Percentiles rank a stretch among this genome's conserved stretches.
Conservation (phyloP, 2,797 vertebrate genomes). For the Sebastes aleutianus region DNA sequence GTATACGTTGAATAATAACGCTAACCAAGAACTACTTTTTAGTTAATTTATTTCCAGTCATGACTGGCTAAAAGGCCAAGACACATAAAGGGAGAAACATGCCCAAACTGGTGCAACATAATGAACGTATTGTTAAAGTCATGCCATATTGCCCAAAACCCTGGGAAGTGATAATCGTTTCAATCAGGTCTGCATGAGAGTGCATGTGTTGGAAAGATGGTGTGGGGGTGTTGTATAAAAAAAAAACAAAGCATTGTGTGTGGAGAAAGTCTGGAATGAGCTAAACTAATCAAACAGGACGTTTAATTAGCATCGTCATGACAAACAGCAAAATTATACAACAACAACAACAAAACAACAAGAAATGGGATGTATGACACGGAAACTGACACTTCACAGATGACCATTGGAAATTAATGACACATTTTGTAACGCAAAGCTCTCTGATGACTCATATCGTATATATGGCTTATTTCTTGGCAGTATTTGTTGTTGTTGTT, state of each 20-base stretch:
- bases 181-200: background rate
- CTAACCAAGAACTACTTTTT: background rate
- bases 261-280: slow-evolving; percentile 10
- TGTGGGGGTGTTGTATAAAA: background rate
- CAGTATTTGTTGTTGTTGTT: background rate
- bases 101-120: background rate
- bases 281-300: slow-evolving; percentile 13
- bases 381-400: slow-evolving; percentile 18
- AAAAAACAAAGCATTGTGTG: background rate
- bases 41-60: background rate
- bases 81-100: background rate
- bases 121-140: background rate
- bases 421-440: slow-evolving; percentile 11
- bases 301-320: slow-evolving; percentile 23
- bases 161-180: background rate
- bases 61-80: background rate
- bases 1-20: too few relatives aligned
- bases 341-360: slow-evolving; percentile 10
- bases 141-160: background rate
- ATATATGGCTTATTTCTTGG: background rate
- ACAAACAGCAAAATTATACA: slow-evolving; percentile 21
- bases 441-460: slow-evolving; percentile 1
- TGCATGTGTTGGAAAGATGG: slow-evolving; percentile 6
- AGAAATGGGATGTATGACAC: slow-evolving; percentile 6
- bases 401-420: background rate